A percentile compares a stretch with the other conserved stretches of the same genome.
phyloP scores from a whole-genome alignment of 1,140 invertebrate species.

The Drosophila rufa region DNA sequence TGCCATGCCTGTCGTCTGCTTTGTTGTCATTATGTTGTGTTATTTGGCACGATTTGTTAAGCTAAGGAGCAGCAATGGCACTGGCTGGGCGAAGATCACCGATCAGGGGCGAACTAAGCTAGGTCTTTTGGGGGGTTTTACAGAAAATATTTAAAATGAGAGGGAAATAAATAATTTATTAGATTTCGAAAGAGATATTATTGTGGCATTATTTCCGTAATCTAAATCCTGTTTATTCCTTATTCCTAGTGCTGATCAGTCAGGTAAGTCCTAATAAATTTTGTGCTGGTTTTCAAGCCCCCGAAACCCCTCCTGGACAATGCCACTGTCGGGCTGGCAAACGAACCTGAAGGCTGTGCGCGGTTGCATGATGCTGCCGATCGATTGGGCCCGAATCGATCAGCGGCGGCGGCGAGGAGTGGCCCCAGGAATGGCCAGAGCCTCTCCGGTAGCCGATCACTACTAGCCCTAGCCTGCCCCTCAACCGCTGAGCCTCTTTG shows the following conservation, averaged over 20 bases:
- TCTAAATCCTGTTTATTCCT: fast-evolving
- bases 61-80: conserved; percentile 57
- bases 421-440: conserved; percentile 55
- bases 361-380: conserved; percentile 84
- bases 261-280: too few species aligned
- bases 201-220: too few species aligned
- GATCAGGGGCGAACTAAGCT: conserved; percentile 10
- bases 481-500: conserved; percentile 5
- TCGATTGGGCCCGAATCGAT: conserved; percentile 81
- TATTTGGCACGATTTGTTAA: conserved; percentile 85
- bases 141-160: neutral
- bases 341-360: conserved; percentile 60
- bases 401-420: conserved; percentile 64
- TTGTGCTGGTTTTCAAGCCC: neutral
- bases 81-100: conserved; percentile 7
- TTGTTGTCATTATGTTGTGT: conserved; percentile 83
- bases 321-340: conserved; percentile 3
- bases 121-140: neutral
- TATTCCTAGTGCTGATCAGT: fast-evolving
- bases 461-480: conserved; percentile 18
- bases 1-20: conserved; percentile 70
- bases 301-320: neutral
- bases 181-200: too few species aligned
- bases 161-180: neutral
- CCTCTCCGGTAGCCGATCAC: conserved; percentile 57